Conservation (phyloP, 2,797 vertebrate genomes). For the Taenioides sp. region DNA sequence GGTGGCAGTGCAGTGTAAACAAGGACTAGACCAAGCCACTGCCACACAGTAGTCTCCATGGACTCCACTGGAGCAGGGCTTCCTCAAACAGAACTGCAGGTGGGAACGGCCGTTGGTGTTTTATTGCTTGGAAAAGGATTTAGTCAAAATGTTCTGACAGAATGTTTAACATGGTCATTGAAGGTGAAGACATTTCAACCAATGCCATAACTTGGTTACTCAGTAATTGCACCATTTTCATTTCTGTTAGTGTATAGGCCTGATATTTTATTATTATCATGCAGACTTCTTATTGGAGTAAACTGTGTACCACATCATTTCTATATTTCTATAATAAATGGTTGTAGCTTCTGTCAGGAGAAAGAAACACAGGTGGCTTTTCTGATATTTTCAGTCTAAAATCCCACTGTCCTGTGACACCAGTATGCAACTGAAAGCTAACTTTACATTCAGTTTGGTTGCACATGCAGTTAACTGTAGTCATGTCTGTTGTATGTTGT, state of each 20-base stretch:
- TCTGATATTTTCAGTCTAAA: constrained; percentile 13
- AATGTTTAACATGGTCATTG: not conserved
- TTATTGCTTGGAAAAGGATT: not conserved
- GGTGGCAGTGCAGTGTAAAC: constrained; percentile 73
- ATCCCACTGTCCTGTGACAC: constrained; percentile 28
- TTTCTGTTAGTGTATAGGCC: not conserved
- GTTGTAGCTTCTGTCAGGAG: not conserved
- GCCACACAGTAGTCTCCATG: constrained; percentile 1
- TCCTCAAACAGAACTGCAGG: constrained; percentile 15
- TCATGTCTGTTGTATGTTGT: not conserved
- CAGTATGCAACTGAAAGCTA: constrained; percentile 28
- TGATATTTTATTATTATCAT: not conserved
- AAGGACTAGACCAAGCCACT: constrained; percentile 53
- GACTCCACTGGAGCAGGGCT: not conserved
- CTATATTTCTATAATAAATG: not conserved
- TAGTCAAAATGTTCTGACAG: not conserved
- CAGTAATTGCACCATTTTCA: too few relatives aligned
- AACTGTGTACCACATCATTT: not conserved
- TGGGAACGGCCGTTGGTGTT: constrained; percentile 20
- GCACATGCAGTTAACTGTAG: not conserved
- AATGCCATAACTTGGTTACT: too few relatives aligned
- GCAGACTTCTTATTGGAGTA: not conserved
- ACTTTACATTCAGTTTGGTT: not conserved
- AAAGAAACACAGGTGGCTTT: not conserved
- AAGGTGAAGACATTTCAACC: not conserved